Base-by-base conservation (phyloP, 2,888 invertebrate genomes). In the Trypoxylon attenuatum region DNA sequence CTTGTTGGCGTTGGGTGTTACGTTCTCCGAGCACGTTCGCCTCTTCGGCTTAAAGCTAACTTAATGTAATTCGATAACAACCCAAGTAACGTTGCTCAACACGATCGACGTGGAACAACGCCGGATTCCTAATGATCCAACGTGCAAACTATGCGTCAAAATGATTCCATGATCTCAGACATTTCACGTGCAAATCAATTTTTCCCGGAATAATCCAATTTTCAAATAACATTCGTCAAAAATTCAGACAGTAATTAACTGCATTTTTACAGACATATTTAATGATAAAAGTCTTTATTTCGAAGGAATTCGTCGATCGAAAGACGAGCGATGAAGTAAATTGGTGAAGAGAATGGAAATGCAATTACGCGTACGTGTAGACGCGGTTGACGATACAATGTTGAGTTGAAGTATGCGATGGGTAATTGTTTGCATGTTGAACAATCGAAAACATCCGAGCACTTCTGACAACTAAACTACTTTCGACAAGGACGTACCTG, bases 391-490 rank as follows among this genome's bases (percentile, higher is more conserved):
- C 15, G 53, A 49, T 16, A 27, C n/a, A 1, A 0, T 10, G 2
- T 13, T 1, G 16, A 29, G 58, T 54, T 71, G 55, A 72, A 66
- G 42, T 75, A 57, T 27, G 64, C 56, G 54, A 42, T 22, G 27
- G 21, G 25, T 38, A 22, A 25, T 15, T 62, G 71, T 71, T 71
- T 73, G 63, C 60, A 64, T 56, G 59, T 66, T 58, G 53, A 69
- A 73, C 69, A 69, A 75, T 77, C 71, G 56, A 73, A 79, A 73
- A 69, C 57, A 57, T 2, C 39, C 23, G 13, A 52, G 51, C 16
- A 5, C 49, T 52, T 33, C 46, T 57, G 39, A 46, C 58, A 50
- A 49, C 47, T 54, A 45, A 50, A 49, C 47, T 54, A 45, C 45
- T 57, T 58, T 43, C 19, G 45, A 64, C 63, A 55, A 67, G 61